A percentile compares a stretch with the other conserved stretches of the same genome.
phyloP scores from a whole-genome alignment of 2,113 vertebrate species.

The Ctenodactylus gundi region DNA sequence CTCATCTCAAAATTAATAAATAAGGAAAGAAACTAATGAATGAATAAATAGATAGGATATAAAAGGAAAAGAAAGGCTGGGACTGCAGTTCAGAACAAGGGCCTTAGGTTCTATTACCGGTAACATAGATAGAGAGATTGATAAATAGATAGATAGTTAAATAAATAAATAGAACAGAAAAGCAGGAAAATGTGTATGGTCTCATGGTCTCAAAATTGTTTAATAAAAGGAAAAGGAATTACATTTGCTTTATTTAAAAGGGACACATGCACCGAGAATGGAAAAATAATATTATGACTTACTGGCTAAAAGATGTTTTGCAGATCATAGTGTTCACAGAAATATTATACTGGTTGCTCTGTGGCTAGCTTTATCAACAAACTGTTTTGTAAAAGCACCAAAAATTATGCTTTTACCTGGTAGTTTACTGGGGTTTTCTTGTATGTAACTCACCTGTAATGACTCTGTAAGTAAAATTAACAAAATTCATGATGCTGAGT shows the following conservation, averaged over 20 bases:
- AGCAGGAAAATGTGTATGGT: background rate
- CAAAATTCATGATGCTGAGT: background rate
- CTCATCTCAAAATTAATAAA: background rate
- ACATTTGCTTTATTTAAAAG: background rate
- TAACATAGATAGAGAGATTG: background rate
- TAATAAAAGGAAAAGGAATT: background rate
- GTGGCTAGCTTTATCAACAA: background rate
- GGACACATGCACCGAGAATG: background rate
- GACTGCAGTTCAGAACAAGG: background rate
- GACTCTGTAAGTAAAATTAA: background rate
- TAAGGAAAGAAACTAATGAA: too few relatives aligned
- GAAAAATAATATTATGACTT: background rate
- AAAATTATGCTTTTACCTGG: background rate
- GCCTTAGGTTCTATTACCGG: background rate
- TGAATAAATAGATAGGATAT: too few relatives aligned
- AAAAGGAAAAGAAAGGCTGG: too few relatives aligned
- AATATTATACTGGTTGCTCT: background rate
- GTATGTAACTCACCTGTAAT: background rate
- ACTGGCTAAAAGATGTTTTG: background rate
- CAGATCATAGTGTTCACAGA: background rate
- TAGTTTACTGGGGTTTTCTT: background rate
- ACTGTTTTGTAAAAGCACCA: background rate
- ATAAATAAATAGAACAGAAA: background rate
- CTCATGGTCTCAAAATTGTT: background rate
- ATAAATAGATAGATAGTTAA: background rate